A percentile compares a stretch with the other conserved stretches of the same genome.
Conservation (phyloP, 92 coral and sea anemone species). For the Epizoanthus scotinus region DNA sequence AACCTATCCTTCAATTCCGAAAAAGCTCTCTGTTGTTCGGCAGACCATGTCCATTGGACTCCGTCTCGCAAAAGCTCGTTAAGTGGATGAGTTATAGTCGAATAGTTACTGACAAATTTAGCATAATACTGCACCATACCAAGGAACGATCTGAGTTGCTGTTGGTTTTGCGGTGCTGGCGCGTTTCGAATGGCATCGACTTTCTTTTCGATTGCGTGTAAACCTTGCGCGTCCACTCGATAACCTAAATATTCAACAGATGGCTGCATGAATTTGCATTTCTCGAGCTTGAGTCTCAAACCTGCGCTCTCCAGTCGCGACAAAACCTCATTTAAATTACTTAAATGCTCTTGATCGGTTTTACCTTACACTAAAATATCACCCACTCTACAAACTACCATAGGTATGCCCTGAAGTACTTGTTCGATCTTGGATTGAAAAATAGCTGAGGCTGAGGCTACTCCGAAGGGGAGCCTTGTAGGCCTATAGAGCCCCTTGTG, state of each 20-base stretch:
- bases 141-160: constrained; percentile 31
- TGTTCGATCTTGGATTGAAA: constrained; percentile 60
- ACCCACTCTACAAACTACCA: constrained; percentile 60
- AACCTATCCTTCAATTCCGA: constrained; percentile 30
- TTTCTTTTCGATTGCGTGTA: constrained; percentile 42
- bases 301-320: constrained; percentile 45
- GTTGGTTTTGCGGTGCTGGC: constrained; percentile 42
- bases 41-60: constrained; percentile 45
- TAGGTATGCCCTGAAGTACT: constrained; percentile 57
- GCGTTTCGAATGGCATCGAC: constrained; percentile 36
- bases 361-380: constrained; percentile 47
- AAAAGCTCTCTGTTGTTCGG: constrained; percentile 34
- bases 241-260: constrained; percentile 40
- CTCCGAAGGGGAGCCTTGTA: constrained; percentile 45
- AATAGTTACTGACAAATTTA: constrained; percentile 47
- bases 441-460: constrained; percentile 47
- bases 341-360: constrained; percentile 26
- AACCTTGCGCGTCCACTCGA: no score
- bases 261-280: constrained; percentile 44
- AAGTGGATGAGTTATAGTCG: constrained; percentile 56
- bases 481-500: constrained; percentile 54
- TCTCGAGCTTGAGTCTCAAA: constrained; percentile 34
- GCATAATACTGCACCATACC: constrained; percentile 46
- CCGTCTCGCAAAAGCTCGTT: constrained; percentile 44
- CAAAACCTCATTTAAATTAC: constrained; percentile 39